A percentile compares a stretch with the other conserved stretches of the same genome.
Conservation (phyloP, 2,797 vertebrate species). For the Nyctalus aviator region DNA sequence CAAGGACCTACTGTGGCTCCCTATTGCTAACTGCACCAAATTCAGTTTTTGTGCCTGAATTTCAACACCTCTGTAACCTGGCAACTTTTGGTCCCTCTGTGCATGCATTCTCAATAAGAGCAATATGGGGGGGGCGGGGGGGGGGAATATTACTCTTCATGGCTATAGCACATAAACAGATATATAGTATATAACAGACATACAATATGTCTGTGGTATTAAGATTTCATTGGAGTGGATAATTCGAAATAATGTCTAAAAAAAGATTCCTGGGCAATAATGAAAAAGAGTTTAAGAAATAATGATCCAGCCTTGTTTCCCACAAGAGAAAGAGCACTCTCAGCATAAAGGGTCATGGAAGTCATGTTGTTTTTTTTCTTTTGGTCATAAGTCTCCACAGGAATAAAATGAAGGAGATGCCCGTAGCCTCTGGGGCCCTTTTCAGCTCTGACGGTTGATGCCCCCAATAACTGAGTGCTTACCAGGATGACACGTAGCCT, state of each 20-base stretch:
- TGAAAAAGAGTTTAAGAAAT: neutral
- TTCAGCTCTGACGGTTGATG: neutral
- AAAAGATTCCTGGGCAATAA: neutral
- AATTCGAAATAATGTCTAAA: neutral
- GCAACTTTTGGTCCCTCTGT: neutral
- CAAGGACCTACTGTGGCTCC: neutral
- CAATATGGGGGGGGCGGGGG: neutral
- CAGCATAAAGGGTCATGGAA: neutral
- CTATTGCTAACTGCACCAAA: neutral
- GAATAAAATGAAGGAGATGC: neutral
- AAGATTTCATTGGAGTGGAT: neutral
- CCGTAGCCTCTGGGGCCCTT: neutral
- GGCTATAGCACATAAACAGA: neutral
- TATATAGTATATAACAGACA: neutral
- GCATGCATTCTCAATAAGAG: neutral
- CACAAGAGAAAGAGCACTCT: neutral
- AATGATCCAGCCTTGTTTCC: neutral
- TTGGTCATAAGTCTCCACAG: neutral
- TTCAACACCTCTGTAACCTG: neutral
- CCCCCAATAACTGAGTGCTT: neutral
- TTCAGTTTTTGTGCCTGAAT: neutral
- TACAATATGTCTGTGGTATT: neutral
- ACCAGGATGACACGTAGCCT: neutral
- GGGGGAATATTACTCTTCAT: neutral
- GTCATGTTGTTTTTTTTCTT: neutral